A percentile compares a stretch with the other conserved stretches of the same genome.
Conservation (phyloP, 2,113 vertebrate genomes). For the Sula dactylatra region DNA sequence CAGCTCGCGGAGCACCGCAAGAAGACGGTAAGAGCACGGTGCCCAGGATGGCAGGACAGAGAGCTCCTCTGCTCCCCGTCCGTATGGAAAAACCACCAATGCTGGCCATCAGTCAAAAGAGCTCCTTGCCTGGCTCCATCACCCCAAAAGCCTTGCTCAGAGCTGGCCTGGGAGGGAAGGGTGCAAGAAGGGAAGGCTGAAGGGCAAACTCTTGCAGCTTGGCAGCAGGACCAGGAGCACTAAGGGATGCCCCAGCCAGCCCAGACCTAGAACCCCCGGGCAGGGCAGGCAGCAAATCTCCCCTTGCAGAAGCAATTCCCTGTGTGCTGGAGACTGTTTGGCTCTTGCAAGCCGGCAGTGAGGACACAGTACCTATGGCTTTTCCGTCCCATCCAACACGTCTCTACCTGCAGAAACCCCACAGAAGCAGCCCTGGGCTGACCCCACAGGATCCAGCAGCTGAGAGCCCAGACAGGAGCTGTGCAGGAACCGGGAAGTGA, state of each 20-base stretch:
- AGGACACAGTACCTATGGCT: background rate
- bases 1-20: background rate
- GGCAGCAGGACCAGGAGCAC: fast-evolving
- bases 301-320: background rate
- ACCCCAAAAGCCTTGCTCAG: background rate
- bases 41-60: background rate
- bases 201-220: background rate
- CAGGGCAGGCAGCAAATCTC: background rate
- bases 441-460: background rate
- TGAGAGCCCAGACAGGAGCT: background rate
- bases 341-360: background rate
- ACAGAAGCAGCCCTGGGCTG: background rate
- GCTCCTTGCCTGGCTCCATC: background rate
- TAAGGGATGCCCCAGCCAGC: background rate
- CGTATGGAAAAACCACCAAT: background rate
- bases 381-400: background rate
- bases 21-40: background rate
- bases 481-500: background rate
- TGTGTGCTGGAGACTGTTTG: fast-evolving
- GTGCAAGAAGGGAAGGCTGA: background rate
- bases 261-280: fast-evolving
- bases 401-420: background rate
- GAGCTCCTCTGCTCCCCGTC: background rate
- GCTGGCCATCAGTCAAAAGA: background rate
- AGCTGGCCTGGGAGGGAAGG: background rate